Evolutionary conservation across 2,113 vertebrate genomes (phyloP).

Genomic region (Ursus arctos): DNA sequence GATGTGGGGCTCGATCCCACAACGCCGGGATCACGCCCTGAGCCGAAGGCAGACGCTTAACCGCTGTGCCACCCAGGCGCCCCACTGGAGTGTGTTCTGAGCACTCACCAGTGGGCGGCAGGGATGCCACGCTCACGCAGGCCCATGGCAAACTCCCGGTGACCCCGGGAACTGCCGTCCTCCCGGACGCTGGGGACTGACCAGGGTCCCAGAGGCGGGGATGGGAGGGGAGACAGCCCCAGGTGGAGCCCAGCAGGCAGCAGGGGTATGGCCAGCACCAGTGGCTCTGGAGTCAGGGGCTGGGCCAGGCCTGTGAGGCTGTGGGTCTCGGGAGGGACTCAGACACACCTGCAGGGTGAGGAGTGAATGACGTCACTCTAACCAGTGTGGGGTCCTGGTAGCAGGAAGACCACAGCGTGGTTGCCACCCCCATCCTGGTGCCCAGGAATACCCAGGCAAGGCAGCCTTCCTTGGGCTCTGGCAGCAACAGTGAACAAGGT

Average conservation of each 20-base stretch:
- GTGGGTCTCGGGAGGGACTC: neutral
- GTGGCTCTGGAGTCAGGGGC: neutral
- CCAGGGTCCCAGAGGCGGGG: neutral
- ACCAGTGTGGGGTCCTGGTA: neutral
- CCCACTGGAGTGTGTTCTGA: too few species aligned
- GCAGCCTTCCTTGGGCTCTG: neutral
- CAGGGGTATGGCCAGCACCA: rapidly evolving
- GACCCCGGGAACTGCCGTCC: neutral
- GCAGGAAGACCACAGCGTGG: neutral
- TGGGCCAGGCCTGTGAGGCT: neutral
- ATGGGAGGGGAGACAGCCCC: neutral
- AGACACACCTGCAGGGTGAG: neutral
- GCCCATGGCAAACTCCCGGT: neutral
- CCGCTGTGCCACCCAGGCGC: too few species aligned
- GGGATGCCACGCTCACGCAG: neutral
- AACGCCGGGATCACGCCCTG: too few species aligned
- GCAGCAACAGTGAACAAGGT: neutral
- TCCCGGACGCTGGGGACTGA: neutral
- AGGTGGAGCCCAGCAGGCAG: neutral
- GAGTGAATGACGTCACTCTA: neutral
- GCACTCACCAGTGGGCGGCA: neutral
- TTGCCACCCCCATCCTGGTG: neutral
- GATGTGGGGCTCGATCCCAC: too few species aligned
- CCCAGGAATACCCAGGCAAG: too few species aligned
- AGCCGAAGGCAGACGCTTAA: too few species aligned